A percentile compares a stretch with the other conserved stretches of the same genome.
phyloP scores from a whole-genome alignment of 2,113 vertebrate species.

The Craseonycteris thonglongyai region DNA sequence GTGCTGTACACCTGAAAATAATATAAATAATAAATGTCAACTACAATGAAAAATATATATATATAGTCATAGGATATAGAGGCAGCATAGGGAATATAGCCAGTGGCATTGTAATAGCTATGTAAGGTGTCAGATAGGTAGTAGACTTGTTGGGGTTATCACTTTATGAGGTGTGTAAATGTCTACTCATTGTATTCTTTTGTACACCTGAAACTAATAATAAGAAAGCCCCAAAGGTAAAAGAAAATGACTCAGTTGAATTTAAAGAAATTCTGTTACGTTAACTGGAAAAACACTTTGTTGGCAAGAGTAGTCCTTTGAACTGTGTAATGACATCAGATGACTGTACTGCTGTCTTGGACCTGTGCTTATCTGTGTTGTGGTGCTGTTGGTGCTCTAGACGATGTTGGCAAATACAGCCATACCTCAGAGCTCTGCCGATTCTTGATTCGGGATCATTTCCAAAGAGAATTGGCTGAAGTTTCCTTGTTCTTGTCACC shows the following conservation, averaged over 20 bases:
- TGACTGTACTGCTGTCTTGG: not conserved
- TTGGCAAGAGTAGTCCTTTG: not conserved
- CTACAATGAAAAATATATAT: no score
- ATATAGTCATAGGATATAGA: no score
- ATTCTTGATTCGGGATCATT: constrained; percentile 14
- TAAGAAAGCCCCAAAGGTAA: no score
- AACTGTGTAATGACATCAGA: not conserved
- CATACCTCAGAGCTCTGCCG: not conserved
- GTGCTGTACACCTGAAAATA: no score
- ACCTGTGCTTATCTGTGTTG: not conserved
- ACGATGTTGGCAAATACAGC: not conserved
- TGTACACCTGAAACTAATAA: no score
- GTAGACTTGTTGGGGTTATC: no score
- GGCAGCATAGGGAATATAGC: no score
- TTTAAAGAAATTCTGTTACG: not conserved
- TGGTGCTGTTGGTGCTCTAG: not conserved
- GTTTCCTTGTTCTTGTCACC: not conserved
- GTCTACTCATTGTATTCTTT: no score
- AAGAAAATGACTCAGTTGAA: not conserved
- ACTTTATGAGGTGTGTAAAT: no score
- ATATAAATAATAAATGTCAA: no score
- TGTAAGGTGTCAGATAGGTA: no score
- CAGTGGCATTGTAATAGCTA: no score
- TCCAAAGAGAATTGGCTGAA: not conserved
- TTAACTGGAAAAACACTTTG: not conserved